These are phyloP conservation scores for Percopsis omiscomaycus DNA, from an alignment of 2,797 vertebrate species.

Conservation along the genomic window DNA sequence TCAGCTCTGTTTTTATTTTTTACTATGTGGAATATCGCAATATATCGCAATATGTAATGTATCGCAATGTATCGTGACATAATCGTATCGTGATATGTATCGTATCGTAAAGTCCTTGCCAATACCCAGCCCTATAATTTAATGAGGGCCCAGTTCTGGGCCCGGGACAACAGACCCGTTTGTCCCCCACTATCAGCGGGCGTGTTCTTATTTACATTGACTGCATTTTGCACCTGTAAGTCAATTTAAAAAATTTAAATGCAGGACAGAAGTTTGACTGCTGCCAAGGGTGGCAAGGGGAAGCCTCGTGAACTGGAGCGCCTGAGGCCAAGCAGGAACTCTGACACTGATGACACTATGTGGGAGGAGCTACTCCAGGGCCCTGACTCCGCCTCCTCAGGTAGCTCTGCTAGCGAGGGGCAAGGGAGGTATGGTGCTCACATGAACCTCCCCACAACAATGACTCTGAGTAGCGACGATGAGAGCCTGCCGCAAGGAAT, in stretches of 20 bases:
- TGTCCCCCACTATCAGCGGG: no score
- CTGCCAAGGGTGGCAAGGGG: constrained; percentile 12
- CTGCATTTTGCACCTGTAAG: no score
- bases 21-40: no score
- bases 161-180: no score
- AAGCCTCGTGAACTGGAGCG: constrained; percentile 61
- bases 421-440: constrained; percentile 72
- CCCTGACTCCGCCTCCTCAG: constrained; percentile 87
- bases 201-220: no score
- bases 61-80: no score
- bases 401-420: constrained; percentile 87
- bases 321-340: constrained; percentile 83
- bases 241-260: not conserved
- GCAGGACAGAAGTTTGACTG: constrained; percentile 52
- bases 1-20: no score
- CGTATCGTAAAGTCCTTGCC: no score
- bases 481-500: constrained; percentile 86
- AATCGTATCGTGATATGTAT: no score
- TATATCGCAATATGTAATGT: no score
- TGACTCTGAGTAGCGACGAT: constrained; percentile 79
- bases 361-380: constrained; percentile 96
- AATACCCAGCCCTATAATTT: no score
- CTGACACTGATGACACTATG: constrained; percentile 93
- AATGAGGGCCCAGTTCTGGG: no score
- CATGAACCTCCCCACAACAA: constrained; percentile 59